Evolutionary conservation across 1,140 invertebrate species (phyloP).

Genomic region (Nylanderia fulva): DNA sequence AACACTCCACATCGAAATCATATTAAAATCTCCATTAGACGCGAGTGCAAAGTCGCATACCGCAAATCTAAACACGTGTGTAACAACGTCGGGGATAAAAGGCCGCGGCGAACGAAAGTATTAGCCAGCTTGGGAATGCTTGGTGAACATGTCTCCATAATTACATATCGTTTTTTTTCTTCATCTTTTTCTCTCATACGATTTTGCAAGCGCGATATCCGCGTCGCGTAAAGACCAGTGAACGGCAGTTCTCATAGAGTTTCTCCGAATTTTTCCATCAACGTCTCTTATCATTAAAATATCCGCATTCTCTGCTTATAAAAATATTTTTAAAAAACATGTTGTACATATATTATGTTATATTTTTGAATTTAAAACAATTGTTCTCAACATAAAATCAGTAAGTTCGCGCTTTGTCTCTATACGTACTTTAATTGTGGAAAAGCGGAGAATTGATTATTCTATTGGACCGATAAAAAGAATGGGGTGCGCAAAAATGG

Average conservation of each 20-base stretch:
- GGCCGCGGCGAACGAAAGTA: constrained; percentile 47
- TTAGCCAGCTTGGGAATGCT: not conserved
- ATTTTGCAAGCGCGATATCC: not conserved
- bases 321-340: too few species aligned
- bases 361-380: too few species aligned
- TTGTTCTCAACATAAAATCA: too few species aligned
- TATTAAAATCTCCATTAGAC: not conserved
- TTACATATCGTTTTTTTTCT: constrained; percentile 11
- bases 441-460: too few species aligned
- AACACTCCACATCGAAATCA: not conserved
- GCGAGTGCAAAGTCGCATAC: constrained; percentile 15
- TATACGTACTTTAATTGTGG: too few species aligned
- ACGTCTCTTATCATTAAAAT: not conserved
- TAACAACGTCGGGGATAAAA: constrained; percentile 11
- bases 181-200: too few species aligned
- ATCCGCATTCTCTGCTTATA: not conserved
- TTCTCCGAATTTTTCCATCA: not conserved
- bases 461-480: too few species aligned
- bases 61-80: not conserved
- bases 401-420: too few species aligned
- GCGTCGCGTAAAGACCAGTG: not conserved
- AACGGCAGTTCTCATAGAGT: not conserved
- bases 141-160: constrained; percentile 23
- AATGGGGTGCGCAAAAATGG: too few species aligned
- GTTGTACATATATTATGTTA: too few species aligned